Conservation (phyloP, 1,140 invertebrate genomes). For the Cotesia vestalis region DNA sequence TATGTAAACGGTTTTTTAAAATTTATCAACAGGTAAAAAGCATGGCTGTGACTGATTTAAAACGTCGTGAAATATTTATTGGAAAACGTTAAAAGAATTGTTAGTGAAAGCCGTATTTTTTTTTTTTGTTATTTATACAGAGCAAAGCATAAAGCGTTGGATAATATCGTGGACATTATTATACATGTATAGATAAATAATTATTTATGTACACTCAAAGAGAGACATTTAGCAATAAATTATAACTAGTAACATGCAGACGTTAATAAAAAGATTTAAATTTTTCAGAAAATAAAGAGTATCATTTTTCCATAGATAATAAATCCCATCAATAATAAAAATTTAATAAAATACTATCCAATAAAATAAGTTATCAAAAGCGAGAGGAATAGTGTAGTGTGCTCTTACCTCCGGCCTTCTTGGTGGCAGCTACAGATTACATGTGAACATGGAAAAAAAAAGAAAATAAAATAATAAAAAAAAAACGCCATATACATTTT, state of each 20-base stretch:
- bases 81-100: conserved; percentile 24
- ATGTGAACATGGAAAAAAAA: conserved; percentile 67
- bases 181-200: conserved; percentile 4
- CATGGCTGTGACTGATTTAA: conserved; percentile 7
- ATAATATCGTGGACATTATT: not conserved
- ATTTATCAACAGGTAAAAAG: conserved; percentile 1
- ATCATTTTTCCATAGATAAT: too few species aligned
- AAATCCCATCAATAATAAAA: too few species aligned
- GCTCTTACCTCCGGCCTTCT: conserved; percentile 83
- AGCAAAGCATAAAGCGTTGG: conserved; percentile 20
- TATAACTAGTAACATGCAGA: conserved; percentile 3
- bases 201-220: not conserved
- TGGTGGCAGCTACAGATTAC: conserved; percentile 75
- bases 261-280: not conserved
- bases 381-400: conserved; percentile 42
- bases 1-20: too few species aligned
- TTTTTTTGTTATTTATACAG: conserved; percentile 7
- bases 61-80: conserved; percentile 5
- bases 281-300: too few species aligned
- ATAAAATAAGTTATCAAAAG: conserved; percentile 35
- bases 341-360: conserved; percentile 21
- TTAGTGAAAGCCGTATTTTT: conserved; percentile 13
- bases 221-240: not conserved
- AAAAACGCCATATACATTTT: conserved; percentile 62
- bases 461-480: conserved; percentile 49